Percentiles rank a stretch among this genome's conserved stretches.
phyloP scores from a whole-genome alignment of 2,113 vertebrate genomes.

The Baryphthengus martii region DNA sequence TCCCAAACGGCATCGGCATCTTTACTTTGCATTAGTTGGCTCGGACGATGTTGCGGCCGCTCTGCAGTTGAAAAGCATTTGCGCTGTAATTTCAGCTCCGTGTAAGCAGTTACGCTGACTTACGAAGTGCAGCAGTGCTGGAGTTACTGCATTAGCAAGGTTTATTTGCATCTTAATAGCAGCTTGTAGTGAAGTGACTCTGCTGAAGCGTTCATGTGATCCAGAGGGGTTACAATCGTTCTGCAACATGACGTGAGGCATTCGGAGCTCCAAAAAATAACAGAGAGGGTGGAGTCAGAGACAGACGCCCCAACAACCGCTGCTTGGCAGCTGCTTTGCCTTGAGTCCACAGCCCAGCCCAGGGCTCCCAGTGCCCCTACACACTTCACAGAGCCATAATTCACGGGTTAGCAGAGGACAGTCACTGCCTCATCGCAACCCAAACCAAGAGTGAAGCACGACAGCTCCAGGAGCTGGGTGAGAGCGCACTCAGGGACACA shows the following conservation, averaged over 20 bases:
- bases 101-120: background rate
- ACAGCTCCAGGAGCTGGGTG: background rate
- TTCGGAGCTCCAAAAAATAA: background rate
- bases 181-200: constrained; percentile 15
- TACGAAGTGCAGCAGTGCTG: background rate
- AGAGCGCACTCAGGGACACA: background rate
- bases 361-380: background rate
- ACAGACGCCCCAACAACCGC: background rate
- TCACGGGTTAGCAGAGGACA: background rate
- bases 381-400: background rate
- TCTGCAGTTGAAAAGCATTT: background rate
- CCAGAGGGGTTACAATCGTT: background rate
- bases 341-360: background rate
- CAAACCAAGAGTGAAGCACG: background rate
- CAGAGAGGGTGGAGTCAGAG: background rate
- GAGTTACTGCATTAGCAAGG: constrained; percentile 9
- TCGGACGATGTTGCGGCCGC: background rate
- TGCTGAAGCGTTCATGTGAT: constrained; percentile 29
- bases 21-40: background rate
- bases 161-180: constrained; percentile 44
- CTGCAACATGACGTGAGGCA: constrained; percentile 45
- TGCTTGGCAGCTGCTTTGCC: background rate
- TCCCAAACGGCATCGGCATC: background rate
- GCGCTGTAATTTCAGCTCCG: background rate
- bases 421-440: background rate